These are phyloP conservation scores for Pantherophis guttatus DNA, from an alignment of 2,113 vertebrate genomes.

Conservation along the genomic window DNA sequence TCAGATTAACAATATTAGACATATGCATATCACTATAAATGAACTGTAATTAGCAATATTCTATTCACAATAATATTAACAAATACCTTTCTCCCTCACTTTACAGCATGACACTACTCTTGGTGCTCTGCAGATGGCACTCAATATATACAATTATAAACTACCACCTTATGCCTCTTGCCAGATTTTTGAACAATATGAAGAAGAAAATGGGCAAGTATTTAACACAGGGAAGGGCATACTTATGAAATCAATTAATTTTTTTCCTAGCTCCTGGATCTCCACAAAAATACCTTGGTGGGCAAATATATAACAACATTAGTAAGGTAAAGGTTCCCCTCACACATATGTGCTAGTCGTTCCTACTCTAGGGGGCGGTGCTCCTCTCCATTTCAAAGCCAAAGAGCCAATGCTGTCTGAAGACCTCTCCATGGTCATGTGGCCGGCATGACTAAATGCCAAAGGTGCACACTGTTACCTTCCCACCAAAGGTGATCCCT, in stretches of 20 bases:
- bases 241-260: not conserved
- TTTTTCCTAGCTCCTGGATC: not conserved
- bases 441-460: no score
- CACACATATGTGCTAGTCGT: no score
- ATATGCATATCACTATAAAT: not conserved
- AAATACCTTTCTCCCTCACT: not conserved
- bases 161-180: conserved; percentile 78
- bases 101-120: conserved; percentile 72
- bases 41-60: not conserved
- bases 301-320: not conserved
- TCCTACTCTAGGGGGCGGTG: no score
- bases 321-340: no score
- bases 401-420: no score
- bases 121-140: conserved; percentile 77
- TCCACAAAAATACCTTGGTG: not conserved
- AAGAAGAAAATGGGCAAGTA: conserved; percentile 78
- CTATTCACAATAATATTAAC: not conserved
- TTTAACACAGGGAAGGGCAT: not conserved
- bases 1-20: not conserved
- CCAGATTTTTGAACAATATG: conserved; percentile 82
- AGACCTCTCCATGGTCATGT: no score
- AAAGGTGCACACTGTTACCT: no score
- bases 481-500: no score
- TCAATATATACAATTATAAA: conserved; percentile 72
- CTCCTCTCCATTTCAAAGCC: no score